phyloP scores from a whole-genome alignment of 1,140 invertebrate species.

The Pemphigus obesinymphae region DNA sequence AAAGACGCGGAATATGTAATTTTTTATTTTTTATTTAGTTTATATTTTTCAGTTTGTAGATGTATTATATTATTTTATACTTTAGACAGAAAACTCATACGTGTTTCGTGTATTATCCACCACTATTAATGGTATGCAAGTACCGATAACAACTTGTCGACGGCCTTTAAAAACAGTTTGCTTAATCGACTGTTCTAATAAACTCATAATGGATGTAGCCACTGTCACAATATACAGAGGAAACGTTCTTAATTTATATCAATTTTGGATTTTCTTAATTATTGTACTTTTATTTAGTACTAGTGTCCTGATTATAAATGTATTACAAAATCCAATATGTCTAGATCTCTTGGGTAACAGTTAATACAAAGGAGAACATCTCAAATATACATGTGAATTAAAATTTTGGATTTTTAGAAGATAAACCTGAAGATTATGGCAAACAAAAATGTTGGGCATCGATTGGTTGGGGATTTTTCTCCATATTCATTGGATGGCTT shows the following conservation, averaged over 20 bases:
- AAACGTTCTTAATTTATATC: not conserved
- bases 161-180: not conserved
- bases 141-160: not conserved
- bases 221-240: not conserved
- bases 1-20: not conserved
- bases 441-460: constrained; percentile 77
- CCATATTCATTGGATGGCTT: constrained; percentile 66
- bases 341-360: not conserved
- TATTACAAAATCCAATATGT: not conserved
- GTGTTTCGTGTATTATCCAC: not conserved
- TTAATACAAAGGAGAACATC: not conserved
- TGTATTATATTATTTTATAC: not conserved
- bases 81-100: not conserved
- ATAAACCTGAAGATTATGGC: constrained; percentile 66
- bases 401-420: constrained; percentile 51
- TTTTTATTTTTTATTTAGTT: not conserved
- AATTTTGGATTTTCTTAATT: constrained; percentile 2
- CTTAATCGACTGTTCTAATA: not conserved
- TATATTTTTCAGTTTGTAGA: not conserved
- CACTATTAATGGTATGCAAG: not conserved
- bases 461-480: constrained; percentile 72
- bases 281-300: not conserved
- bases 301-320: not conserved
- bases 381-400: not conserved
- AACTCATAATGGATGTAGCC: not conserved